Percentiles rank a stretch among this genome's conserved stretches.
These are phyloP conservation scores for Leptoclinus maculatus DNA, from an alignment of 2,797 vertebrate species.

Conservation along the genomic window DNA sequence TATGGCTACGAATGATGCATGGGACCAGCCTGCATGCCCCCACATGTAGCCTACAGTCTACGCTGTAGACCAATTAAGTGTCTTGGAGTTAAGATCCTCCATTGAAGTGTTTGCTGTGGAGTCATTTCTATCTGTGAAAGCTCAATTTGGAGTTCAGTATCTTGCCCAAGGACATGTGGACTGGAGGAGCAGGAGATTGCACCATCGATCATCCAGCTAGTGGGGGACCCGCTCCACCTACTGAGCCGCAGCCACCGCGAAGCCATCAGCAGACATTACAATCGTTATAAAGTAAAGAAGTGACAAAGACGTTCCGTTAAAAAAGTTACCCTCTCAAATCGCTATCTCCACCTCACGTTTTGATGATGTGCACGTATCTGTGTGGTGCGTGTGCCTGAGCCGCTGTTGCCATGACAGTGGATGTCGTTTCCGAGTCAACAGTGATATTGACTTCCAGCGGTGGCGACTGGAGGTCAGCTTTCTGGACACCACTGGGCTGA, in stretches of 20 bases:
- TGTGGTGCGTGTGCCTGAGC: not conserved
- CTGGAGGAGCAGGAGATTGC: not conserved
- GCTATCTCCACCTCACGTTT: not conserved
- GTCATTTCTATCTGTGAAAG: not conserved
- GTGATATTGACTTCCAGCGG: slow-evolving; percentile 69
- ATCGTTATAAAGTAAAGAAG: not conserved
- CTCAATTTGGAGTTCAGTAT: not conserved
- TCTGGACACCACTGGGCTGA: slow-evolving; percentile 51
- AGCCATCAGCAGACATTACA: not conserved
- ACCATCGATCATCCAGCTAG: not conserved
- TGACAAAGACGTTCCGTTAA: not conserved
- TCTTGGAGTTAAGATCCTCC: too few species aligned
- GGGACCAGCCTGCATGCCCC: too few species aligned
- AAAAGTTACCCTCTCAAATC: not conserved
- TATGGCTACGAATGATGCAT: too few species aligned
- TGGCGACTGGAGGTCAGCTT: slow-evolving; percentile 69
- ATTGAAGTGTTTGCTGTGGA: not conserved
- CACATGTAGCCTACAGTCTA: too few species aligned
- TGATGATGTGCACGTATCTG: not conserved
- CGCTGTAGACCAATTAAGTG: too few species aligned
- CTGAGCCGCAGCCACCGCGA: not conserved
- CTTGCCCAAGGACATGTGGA: not conserved
- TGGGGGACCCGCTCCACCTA: not conserved
- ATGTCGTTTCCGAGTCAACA: slow-evolving; percentile 48
- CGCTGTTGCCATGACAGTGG: slow-evolving; percentile 53